Evolutionary conservation across 2,113 vertebrate species (phyloP).

Genomic region (Ailurus styani): DNA sequence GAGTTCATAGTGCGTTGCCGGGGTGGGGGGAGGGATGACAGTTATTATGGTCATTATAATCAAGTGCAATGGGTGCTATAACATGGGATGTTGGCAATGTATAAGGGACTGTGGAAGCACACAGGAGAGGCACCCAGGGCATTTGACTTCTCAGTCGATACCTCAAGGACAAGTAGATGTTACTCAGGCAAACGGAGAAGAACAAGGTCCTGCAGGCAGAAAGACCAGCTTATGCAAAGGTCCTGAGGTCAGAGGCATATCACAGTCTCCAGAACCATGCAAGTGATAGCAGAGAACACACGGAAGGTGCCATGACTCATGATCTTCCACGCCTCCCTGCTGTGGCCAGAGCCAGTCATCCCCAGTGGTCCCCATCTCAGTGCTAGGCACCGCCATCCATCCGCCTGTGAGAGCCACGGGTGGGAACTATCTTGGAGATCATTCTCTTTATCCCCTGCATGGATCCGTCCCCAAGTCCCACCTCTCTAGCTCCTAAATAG

Average conservation of each 20-base stretch:
- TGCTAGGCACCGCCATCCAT: neutral
- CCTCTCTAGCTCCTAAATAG: neutral
- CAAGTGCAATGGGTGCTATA: no score
- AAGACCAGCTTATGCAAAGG: neutral
- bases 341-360: neutral
- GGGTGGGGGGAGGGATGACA: fast-evolving
- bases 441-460: no score
- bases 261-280: fast-evolving
- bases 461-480: neutral
- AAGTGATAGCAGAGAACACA: fast-evolving
- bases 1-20: neutral
- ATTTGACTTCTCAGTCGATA: neutral
- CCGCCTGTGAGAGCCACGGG: neutral
- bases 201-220: neutral
- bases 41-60: neutral
- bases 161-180: neutral
- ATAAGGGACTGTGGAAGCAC: neutral
- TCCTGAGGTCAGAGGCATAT: neutral
- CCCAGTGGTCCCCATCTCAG: neutral
- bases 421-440: neutral
- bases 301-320: fast-evolving
- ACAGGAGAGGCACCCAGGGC: neutral
- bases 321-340: neutral
- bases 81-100: neutral
- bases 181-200: neutral